Evolutionary conservation across 2,888 invertebrate genomes (phyloP).

Genomic region (Xestobium rufovillosum): DNA sequence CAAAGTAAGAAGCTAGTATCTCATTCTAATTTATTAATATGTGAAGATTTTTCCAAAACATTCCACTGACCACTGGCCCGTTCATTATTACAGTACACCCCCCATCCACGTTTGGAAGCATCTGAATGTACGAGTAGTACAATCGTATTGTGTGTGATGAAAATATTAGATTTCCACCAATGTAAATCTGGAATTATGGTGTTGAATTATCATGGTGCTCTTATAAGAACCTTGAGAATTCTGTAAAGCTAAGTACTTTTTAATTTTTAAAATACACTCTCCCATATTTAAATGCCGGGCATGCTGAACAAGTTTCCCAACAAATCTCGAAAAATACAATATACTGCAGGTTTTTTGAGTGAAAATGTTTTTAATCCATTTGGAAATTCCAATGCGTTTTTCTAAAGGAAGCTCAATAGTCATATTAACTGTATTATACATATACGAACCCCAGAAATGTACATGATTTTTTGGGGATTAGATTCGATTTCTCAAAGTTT

Average conservation of each 20-base stretch:
- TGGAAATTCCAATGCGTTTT: slow-evolving; percentile 7
- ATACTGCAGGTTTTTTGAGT: slow-evolving; percentile 17
- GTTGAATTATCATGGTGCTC: slow-evolving; percentile 11
- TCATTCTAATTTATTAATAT: slow-evolving; percentile 19
- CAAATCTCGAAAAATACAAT: slow-evolving; percentile 20
- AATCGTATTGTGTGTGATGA: slow-evolving; percentile 10
- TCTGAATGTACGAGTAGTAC: slow-evolving; percentile 18
- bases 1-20: slow-evolving; percentile 18
- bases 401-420: slow-evolving; percentile 14
- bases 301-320: slow-evolving; percentile 22
- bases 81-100: slow-evolving; percentile 9
- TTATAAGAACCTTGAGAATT: slow-evolving; percentile 14
- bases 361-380: slow-evolving; percentile 5
- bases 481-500: too few relatives aligned
- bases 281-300: slow-evolving; percentile 26
- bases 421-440: too few relatives aligned
- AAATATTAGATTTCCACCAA: too few relatives aligned
- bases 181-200: slow-evolving; percentile 12
- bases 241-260: slow-evolving; percentile 18
- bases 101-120: slow-evolving; percentile 20
- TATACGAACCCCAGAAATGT: too few relatives aligned
- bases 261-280: slow-evolving; percentile 18
- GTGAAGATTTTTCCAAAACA: slow-evolving; percentile 9
- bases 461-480: too few relatives aligned
- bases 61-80: slow-evolving; percentile 17